Evolutionary conservation across 2,888 invertebrate genomes (phyloP).

Genomic region (Bimastos eiseni): DNA sequence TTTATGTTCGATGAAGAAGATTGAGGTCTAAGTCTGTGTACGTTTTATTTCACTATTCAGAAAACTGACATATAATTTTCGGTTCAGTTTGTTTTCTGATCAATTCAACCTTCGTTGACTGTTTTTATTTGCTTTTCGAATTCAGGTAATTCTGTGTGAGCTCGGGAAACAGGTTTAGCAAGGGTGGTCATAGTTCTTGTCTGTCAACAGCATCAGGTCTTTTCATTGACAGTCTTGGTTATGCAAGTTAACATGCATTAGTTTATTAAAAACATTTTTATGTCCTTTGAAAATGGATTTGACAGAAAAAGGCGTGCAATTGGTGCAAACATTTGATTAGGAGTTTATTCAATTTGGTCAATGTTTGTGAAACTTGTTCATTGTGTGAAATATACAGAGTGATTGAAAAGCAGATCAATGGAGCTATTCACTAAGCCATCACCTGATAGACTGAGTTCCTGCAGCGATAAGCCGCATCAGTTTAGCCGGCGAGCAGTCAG

Average conservation of each 20-base stretch:
- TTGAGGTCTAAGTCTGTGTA: neutral
- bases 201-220: neutral
- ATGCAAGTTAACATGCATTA: neutral
- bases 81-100: neutral
- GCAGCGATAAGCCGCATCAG: neutral
- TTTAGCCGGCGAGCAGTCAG: neutral
- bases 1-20: neutral
- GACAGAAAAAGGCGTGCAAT: neutral
- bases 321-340: neutral
- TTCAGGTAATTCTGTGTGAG: neutral
- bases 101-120: neutral
- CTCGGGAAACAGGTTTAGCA: neutral
- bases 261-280: neutral
- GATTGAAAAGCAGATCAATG: neutral
- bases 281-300: neutral
- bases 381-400: neutral
- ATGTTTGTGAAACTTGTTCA: neutral
- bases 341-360: neutral
- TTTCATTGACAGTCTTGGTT: no score
- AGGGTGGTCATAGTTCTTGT: neutral
- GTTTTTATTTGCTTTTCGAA: neutral
- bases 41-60: neutral
- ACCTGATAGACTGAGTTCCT: neutral
- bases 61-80: conserved; percentile 13
- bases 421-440: neutral